phyloP scores from a whole-genome alignment of 2,113 vertebrate species.

The Crypturellus undulatus region DNA sequence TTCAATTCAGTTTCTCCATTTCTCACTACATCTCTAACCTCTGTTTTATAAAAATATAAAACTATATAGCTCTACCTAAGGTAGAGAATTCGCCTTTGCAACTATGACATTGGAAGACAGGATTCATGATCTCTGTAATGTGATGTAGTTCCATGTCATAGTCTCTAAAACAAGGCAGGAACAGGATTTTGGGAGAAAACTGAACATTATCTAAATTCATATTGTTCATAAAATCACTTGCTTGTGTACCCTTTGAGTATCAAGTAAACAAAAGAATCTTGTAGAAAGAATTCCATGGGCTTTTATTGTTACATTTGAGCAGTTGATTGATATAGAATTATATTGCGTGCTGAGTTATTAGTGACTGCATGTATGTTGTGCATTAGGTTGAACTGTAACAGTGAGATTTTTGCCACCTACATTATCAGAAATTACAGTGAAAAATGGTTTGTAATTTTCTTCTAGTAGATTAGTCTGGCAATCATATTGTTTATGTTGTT shows the following conservation, averaged over 20 bases:
- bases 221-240: background rate
- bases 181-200: background rate
- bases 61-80: background rate
- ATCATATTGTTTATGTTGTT: slow-evolving; percentile 15
- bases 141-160: background rate
- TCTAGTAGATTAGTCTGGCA: slow-evolving; percentile 29
- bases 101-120: background rate
- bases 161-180: background rate
- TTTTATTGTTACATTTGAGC: background rate
- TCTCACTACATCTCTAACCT: background rate
- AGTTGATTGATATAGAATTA: background rate
- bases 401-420: background rate
- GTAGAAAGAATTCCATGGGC: background rate
- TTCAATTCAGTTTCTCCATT: background rate
- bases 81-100: background rate
- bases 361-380: background rate
- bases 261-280: background rate
- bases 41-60: background rate
- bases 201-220: background rate
- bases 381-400: background rate
- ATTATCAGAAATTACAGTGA: background rate
- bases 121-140: fast-evolving
- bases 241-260: background rate
- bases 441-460: slow-evolving; percentile 49
- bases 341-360: background rate